Conservation (phyloP, 2,797 vertebrate genomes). For the Fistularia commersonii region DNA sequence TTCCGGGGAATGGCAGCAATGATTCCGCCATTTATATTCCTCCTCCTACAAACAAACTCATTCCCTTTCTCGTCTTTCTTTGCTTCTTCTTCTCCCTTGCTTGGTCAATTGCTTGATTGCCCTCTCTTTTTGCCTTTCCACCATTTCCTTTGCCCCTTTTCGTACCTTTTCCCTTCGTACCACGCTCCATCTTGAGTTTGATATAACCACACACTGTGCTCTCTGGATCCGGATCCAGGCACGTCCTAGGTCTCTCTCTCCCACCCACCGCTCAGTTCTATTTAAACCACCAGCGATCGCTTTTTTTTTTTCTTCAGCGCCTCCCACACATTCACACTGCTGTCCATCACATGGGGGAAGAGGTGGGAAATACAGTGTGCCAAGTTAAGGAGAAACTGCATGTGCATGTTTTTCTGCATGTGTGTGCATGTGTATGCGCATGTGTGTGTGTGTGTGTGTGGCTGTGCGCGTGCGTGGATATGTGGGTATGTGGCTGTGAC, state of each 20-base stretch:
- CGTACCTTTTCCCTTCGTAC: background rate
- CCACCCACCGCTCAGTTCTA: constrained; percentile 35
- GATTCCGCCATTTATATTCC: constrained; percentile 63
- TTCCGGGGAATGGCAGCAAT: constrained; percentile 47
- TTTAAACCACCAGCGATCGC: constrained; percentile 42
- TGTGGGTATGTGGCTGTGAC: constrained; percentile 11
- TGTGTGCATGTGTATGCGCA: constrained; percentile 22
- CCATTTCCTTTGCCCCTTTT: constrained; percentile 1
- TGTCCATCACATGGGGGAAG: constrained; percentile 44
- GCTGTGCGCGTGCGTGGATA: constrained; percentile 3
- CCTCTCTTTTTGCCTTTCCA: constrained; percentile 1
- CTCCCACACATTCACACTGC: constrained; percentile 36
- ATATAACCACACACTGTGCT: constrained; percentile 19
- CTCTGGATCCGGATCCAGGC: constrained; percentile 15
- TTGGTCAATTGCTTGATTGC: constrained; percentile 4
- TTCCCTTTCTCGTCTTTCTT: constrained; percentile 2
- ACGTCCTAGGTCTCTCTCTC: constrained; percentile 34
- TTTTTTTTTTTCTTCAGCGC: constrained; percentile 12
- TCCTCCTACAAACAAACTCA: constrained; percentile 20
- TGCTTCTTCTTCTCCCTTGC: background rate
- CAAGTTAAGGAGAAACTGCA: constrained; percentile 14
- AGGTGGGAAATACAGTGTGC: constrained; percentile 16
- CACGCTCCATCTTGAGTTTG: constrained; percentile 11
- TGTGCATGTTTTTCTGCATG: constrained; percentile 1
- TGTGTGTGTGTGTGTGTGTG: constrained; percentile 28